A percentile compares a stretch with the other conserved stretches of the same genome.
Conservation (phyloP, 2,113 vertebrate genomes). For the Hiodon tergisus region DNA sequence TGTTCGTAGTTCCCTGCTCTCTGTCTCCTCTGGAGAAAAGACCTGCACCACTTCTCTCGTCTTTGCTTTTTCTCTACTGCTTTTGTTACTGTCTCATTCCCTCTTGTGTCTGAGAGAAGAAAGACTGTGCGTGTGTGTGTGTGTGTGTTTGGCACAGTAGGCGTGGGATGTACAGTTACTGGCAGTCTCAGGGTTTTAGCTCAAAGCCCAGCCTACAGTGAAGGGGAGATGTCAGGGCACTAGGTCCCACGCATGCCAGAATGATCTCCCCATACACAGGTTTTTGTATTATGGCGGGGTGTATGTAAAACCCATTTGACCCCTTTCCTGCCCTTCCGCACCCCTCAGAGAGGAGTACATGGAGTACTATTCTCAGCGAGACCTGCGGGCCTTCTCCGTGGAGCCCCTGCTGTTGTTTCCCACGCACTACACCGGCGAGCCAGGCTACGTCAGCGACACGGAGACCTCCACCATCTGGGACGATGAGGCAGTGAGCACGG, state of each 20-base stretch:
- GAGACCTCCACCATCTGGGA: constrained; percentile 99
- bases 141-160: not conserved
- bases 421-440: constrained; percentile 94
- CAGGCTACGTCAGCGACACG: constrained; percentile 91
- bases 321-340: constrained; percentile 6
- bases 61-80: not conserved
- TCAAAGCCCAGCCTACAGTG: no score
- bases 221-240: not conserved
- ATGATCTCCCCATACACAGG: not conserved
- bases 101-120: not conserved
- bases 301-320: not conserved
- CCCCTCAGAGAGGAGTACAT: constrained; percentile 72
- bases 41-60: no score
- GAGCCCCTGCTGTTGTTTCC: constrained; percentile 92
- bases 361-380: constrained; percentile 74
- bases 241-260: not conserved
- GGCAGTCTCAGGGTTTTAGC: not conserved
- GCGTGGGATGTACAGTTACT: not conserved
- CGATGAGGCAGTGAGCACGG: constrained; percentile 79
- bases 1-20: not conserved
- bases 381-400: constrained; percentile 88
- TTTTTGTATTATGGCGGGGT: not conserved
- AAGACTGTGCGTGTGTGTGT: not conserved
- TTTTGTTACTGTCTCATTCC: not conserved
- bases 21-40: not conserved